Base-by-base conservation (phyloP, 2,888 invertebrate species). In the Drosophila algonquin region DNA sequence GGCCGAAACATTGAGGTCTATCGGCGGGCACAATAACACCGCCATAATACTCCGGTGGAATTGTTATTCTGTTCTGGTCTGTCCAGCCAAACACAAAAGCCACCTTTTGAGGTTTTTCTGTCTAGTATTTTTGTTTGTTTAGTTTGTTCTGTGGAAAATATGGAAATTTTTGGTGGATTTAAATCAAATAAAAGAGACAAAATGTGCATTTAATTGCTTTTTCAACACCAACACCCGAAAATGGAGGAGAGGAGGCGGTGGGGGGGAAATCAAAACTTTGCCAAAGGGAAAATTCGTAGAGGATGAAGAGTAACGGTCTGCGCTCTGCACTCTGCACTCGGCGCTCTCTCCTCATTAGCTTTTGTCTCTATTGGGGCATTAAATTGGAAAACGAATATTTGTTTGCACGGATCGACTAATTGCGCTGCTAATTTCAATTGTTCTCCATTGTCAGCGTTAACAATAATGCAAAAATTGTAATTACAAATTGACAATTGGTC, bases 351-450 rank as follows among this genome's bases (percentile, higher is more conserved):
- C 78, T 81, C 81, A 81, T 81, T 81, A 85, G 82, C 78, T 73
- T 70, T 76, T 84, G 58, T 71, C 58, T 71, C 57, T 52, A 48
- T 47, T 55, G 53, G 46, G 56, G 63, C 71, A 56, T 70, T 44
- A 68, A 73, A 73, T 62, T 68, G 73, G 30, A 55, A 61, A 27
- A 48, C 50, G 73, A 71, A 63, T 71, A 63, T 67, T 65, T 67
- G 67, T 67, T 65, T 63, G 54, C 65, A 54, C 54, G 32, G 77
- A 76, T 82, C 82, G 82, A 85, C 81, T 87, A 85, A 85, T 85
- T 85, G 86, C 85, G 69, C 73, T 74, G 81, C 87, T 85, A 85
- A 85, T 85, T 85, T 85, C 85, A 82, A 85, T 85, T 85, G 87
- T 86, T 79, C 72, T 70, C 40, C 75, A 75, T 81, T 76, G 75